A percentile compares a stretch with the other conserved stretches of the same genome.
Conservation (phyloP, 2,113 vertebrate genomes). For the Kobus ellipsiprymnus region DNA sequence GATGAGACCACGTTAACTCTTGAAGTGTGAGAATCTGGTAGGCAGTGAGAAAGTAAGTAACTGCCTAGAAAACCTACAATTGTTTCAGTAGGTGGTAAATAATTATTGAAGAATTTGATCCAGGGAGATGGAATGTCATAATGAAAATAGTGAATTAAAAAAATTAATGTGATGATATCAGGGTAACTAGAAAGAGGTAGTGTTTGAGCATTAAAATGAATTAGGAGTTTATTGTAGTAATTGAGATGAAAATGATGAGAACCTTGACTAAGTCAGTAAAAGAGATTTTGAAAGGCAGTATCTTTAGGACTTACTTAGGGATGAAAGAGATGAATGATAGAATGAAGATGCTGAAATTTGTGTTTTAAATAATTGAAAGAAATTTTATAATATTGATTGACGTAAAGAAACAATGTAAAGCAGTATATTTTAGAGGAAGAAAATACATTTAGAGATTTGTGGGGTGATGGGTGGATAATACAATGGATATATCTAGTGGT, state of each 20-base stretch:
- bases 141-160: background rate
- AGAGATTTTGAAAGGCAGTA: background rate
- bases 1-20: background rate
- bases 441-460: background rate
- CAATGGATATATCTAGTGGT: background rate
- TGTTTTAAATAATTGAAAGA: background rate
- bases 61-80: background rate
- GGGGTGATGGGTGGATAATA: background rate
- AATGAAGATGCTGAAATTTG: background rate
- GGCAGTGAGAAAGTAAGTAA: background rate
- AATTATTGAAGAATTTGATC: slow-evolving; percentile 14
- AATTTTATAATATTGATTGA: background rate
- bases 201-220: background rate
- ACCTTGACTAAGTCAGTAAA: background rate
- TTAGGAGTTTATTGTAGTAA: background rate
- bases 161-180: background rate
- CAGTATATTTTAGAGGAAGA: background rate
- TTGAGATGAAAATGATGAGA: background rate
- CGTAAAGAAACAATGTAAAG: background rate
- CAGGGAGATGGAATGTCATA: background rate
- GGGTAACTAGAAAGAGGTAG: background rate
- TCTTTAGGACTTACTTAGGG: background rate
- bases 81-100: background rate
- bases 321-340: background rate
- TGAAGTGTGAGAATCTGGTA: background rate